Evolutionary conservation across 2,797 vertebrate species (phyloP).

Genomic region (Sebastes cheni): DNA sequence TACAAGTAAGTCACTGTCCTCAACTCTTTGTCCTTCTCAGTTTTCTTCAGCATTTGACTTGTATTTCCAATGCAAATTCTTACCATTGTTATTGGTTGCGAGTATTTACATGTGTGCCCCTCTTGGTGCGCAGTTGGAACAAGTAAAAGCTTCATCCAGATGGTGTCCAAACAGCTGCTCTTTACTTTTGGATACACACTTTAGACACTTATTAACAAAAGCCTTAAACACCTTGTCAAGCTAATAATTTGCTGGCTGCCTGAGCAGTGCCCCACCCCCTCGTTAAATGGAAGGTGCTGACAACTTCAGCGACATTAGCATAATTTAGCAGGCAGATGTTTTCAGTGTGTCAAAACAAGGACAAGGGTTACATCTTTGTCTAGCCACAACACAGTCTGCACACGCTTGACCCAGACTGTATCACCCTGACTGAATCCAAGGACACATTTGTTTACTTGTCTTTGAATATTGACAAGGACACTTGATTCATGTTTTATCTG

Average conservation of each 20-base stretch:
- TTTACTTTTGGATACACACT: slow-evolving; percentile 49
- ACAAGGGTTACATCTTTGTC: slow-evolving; percentile 56
- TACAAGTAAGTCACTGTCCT: slow-evolving; percentile 84
- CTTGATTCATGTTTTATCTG: not conserved
- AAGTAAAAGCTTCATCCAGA: slow-evolving; percentile 48
- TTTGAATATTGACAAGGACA: slow-evolving; percentile 40
- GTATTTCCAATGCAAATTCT: slow-evolving; percentile 62
- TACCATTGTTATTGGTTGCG: not conserved
- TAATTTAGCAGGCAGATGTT: slow-evolving; percentile 76
- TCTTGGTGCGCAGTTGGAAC: slow-evolving; percentile 2
- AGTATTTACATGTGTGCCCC: slow-evolving; percentile 39
- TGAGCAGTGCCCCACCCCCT: slow-evolving; percentile 47
- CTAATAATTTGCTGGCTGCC: slow-evolving; percentile 66
- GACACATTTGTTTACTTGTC: slow-evolving; percentile 38
- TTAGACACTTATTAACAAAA: slow-evolving; percentile 72
- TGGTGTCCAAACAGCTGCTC: slow-evolving; percentile 72
- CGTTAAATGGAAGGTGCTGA: slow-evolving; percentile 74
- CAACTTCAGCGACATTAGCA: slow-evolving; percentile 75
- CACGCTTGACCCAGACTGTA: slow-evolving; percentile 33
- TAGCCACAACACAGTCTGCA: slow-evolving; percentile 23
- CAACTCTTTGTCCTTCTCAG: slow-evolving; percentile 20
- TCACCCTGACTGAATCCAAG: slow-evolving; percentile 52
- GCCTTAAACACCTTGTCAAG: slow-evolving; percentile 80
- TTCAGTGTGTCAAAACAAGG: slow-evolving; percentile 70
- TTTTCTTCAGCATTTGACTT: slow-evolving; percentile 22